These are phyloP conservation scores for Pseudomyrmex pallidus DNA, from an alignment of 1,140 invertebrate species.

Conservation along the genomic window DNA sequence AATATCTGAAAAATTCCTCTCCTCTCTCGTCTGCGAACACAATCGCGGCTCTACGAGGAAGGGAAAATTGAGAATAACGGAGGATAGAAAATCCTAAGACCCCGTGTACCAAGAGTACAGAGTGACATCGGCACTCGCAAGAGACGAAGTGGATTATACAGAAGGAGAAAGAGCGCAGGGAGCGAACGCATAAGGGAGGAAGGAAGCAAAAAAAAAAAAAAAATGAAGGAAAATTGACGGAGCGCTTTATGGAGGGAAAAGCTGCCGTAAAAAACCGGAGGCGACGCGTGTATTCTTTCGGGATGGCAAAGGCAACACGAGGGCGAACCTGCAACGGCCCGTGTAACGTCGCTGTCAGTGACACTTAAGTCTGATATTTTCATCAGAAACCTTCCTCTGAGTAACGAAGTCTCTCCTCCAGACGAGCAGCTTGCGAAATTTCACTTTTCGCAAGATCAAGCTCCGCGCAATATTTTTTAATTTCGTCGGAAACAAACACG, in stretches of 20 bases:
- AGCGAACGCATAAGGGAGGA: conserved; percentile 28
- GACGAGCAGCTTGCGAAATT: conserved; percentile 12
- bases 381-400: conserved; percentile 25
- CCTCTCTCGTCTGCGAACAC: not conserved
- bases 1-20: not conserved
- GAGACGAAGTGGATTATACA: conserved; percentile 61
- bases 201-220: conserved; percentile 68
- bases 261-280: conserved; percentile 70
- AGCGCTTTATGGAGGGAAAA: conserved; percentile 71
- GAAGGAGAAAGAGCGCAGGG: conserved; percentile 54
- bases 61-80: conserved; percentile 28
- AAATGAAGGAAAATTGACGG: conserved; percentile 77
- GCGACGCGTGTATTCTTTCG: conserved; percentile 55
- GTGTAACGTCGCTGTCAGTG: conserved; percentile 14
- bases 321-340: not conserved
- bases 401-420: conserved; percentile 10
- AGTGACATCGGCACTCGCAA: conserved; percentile 33
- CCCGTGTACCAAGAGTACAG: not conserved
- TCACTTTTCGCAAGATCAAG: conserved; percentile 7
- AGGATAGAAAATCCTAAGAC: conserved; percentile 40
- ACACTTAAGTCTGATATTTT: conserved; percentile 38
- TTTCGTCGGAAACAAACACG: not conserved
- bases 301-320: not conserved
- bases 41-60: not conserved
- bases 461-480: not conserved